phyloP scores from a whole-genome alignment of 1,140 invertebrate species.

The Drosophila orena region DNA sequence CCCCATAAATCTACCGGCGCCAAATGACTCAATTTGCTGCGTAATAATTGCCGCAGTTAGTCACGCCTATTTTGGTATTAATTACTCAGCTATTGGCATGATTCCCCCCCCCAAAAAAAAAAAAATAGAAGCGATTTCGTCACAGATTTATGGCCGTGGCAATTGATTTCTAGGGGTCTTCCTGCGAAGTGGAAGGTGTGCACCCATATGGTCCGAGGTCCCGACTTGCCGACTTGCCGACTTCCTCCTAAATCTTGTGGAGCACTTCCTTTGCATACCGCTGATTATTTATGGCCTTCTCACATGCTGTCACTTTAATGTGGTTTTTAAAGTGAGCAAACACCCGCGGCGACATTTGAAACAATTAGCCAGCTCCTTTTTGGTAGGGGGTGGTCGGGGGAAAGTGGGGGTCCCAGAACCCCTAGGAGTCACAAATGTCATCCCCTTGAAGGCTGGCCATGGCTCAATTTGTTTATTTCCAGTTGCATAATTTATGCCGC shows the following conservation, averaged over 20 bases:
- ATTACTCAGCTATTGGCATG: constrained; percentile 61
- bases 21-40: constrained; percentile 39
- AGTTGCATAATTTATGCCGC: constrained; percentile 65
- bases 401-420: constrained; percentile 8
- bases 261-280: constrained; percentile 51
- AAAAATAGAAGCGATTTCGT: constrained; percentile 5
- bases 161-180: constrained; percentile 65
- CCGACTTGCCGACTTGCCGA: constrained; percentile 58
- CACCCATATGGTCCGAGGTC: constrained; percentile 61
- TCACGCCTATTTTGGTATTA: constrained; percentile 76
- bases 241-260: constrained; percentile 67
- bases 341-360: constrained; percentile 75
- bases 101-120: constrained; percentile 19
- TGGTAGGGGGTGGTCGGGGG: no score
- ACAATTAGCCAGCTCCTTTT: constrained; percentile 62
- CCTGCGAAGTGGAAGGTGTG: constrained; percentile 54
- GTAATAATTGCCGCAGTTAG: constrained; percentile 65
- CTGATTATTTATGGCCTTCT: constrained; percentile 79
- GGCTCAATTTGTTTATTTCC: constrained; percentile 43
- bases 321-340: constrained; percentile 71
- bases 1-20: constrained; percentile 43
- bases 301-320: constrained; percentile 84
- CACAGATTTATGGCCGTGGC: constrained; percentile 66
- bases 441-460: constrained; percentile 30
- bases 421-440: constrained; percentile 38